Evolutionary conservation across 1,140 invertebrate genomes (phyloP).

Genomic region (Anadara kagoshimensis): DNA sequence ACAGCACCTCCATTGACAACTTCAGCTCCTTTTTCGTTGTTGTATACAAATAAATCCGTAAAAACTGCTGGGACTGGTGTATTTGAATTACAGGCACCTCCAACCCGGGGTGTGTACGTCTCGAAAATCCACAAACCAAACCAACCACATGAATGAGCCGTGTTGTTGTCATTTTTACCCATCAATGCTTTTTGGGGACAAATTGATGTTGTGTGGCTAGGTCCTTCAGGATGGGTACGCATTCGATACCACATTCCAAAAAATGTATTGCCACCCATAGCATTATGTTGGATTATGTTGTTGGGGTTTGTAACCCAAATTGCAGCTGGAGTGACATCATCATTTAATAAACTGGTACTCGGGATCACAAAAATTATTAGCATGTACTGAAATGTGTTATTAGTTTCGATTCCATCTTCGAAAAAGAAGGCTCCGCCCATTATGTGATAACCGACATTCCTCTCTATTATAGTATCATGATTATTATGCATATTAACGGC

Average conservation of each 20-base stretch:
- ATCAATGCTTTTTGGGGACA: slow-evolving; percentile 61
- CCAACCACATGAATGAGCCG: slow-evolving; percentile 70
- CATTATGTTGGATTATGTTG: slow-evolving; percentile 67
- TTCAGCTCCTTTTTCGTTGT: slow-evolving; percentile 65
- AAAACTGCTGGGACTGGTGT: slow-evolving; percentile 43
- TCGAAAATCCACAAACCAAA: slow-evolving; percentile 72
- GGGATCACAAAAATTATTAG: slow-evolving; percentile 54
- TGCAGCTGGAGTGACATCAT: slow-evolving; percentile 71
- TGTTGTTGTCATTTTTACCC: slow-evolving; percentile 61
- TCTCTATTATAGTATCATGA: slow-evolving; percentile 42
- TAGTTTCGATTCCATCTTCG: slow-evolving; percentile 61
- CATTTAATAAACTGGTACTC: slow-evolving; percentile 68
- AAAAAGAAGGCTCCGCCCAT: slow-evolving; percentile 61
- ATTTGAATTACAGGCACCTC: slow-evolving; percentile 19
- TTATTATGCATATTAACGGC: slow-evolving; percentile 59
- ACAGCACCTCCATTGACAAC: slow-evolving; percentile 57
- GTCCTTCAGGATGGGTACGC: slow-evolving; percentile 67
- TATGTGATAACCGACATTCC: slow-evolving; percentile 65
- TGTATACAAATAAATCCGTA: slow-evolving; percentile 51
- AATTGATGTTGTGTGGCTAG: slow-evolving; percentile 55
- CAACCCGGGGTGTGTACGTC: slow-evolving; percentile 47
- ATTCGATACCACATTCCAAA: slow-evolving; percentile 72
- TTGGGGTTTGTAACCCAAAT: slow-evolving; percentile 70
- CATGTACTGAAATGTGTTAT: slow-evolving; percentile 54
- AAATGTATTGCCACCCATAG: slow-evolving; percentile 68